These are phyloP conservation scores for Bursaphelenchus okinawaensis DNA, from an alignment of 2,888 invertebrate genomes.

Conservation along the genomic window DNA sequence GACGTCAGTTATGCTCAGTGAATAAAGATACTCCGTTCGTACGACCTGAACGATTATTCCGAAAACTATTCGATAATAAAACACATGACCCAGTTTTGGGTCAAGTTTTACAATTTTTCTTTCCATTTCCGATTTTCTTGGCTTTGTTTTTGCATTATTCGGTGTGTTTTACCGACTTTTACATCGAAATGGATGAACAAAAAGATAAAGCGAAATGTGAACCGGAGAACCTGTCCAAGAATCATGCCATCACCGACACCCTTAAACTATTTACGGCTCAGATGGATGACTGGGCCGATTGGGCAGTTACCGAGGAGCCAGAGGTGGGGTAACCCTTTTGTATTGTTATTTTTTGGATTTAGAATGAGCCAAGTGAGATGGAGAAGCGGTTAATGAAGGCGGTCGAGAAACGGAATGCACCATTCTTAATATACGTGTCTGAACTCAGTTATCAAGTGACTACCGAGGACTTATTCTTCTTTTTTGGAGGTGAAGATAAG, in stretches of 20 bases:
- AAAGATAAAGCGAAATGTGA: neutral
- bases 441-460: neutral
- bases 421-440: constrained; percentile 8
- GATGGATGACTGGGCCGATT: constrained; percentile 8
- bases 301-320: neutral
- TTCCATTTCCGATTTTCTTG: too few relatives aligned
- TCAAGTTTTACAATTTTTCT: too few relatives aligned
- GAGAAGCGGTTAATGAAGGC: neutral
- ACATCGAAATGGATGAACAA: neutral
- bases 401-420: neutral
- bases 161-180: too few relatives aligned
- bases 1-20: too few relatives aligned
- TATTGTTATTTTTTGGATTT: neutral
- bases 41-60: too few relatives aligned
- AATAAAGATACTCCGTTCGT: too few relatives aligned
- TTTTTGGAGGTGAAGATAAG: constrained; percentile 11
- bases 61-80: too few relatives aligned
- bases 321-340: neutral
- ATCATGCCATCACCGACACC: neutral
- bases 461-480: constrained; percentile 3
- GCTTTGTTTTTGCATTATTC: too few relatives aligned
- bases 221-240: neutral
- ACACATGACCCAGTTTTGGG: too few relatives aligned
- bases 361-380: neutral
- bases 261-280: neutral